These are phyloP conservation scores for Thereva unica DNA, from an alignment of 2,888 invertebrate genomes.

Conservation along the genomic window DNA sequence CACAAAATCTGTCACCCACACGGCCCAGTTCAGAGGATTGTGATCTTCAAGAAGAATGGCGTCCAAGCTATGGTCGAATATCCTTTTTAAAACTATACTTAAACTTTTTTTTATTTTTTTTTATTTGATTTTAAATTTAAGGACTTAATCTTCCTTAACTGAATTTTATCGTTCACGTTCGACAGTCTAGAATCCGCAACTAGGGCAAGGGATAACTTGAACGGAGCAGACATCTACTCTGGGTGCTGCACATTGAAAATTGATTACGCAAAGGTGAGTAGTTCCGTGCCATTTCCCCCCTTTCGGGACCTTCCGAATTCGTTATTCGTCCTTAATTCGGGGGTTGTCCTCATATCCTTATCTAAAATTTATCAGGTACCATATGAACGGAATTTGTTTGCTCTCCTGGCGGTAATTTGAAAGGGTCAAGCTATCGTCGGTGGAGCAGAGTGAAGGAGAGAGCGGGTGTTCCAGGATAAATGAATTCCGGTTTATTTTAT, in stretches of 20 bases:
- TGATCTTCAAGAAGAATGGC: constrained; percentile 98
- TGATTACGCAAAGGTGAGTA: constrained; percentile 95
- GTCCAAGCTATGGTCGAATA: constrained; percentile 99
- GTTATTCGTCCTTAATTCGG: too few species aligned
- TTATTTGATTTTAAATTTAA: neutral
- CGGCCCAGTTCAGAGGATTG: constrained; percentile 95
- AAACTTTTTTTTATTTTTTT: constrained; percentile 25
- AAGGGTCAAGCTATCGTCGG: too few species aligned
- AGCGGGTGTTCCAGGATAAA: too few species aligned
- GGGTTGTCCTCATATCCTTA: too few species aligned
- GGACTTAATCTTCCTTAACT: constrained; percentile 63
- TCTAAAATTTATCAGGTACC: too few species aligned
- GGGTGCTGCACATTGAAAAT: constrained; percentile 99
- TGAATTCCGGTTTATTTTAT: too few species aligned
- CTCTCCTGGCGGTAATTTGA: too few species aligned
- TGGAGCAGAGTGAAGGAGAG: too few species aligned
- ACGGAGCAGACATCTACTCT: constrained; percentile 98
- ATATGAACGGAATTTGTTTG: too few species aligned
- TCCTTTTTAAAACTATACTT: constrained; percentile 70
- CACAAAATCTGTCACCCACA: constrained; percentile 95
- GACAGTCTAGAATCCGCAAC: constrained; percentile 93
- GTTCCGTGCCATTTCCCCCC: neutral
- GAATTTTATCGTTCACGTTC: constrained; percentile 64
- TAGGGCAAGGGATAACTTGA: constrained; percentile 90
- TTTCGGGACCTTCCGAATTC: too few species aligned